Evolutionary conservation across 1,140 invertebrate genomes (phyloP), one percentile per base, ranked within the genome.

Genomic region (Holcopasites calliopsidis): DNA sequence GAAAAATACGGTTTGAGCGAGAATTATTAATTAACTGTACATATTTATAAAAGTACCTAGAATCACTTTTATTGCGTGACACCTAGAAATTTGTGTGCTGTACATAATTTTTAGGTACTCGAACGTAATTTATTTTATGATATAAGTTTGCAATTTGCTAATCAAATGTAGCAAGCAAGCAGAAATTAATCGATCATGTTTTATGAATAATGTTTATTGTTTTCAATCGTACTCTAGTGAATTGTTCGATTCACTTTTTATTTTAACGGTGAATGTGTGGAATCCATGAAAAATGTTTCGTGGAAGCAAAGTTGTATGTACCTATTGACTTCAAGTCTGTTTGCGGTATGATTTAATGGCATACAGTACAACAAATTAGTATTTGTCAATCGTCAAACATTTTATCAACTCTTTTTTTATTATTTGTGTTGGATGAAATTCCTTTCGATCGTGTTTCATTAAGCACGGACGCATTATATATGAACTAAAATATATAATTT

Each of bases 31-130:
- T 74, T 55, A 44, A 74, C 44, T 74, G 61, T 65, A 73, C 1
- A 73, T 73, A 73, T 44, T 73, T 65, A 55, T 21, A 44, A 66
- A 35, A 74, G 62, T 74, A 74, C 50, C 61, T 74, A 66, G 66
- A 66, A 64, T 3, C 49, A 62, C 31, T 55, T 74, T 66, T 57
- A 55, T 64, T 42, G 38, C 21, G 61, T 66, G 23, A n/a, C 13
- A 35, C 18, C 6, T 73, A 54, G 40, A 33, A 66, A 23, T 33
- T 72, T 38, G 23, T 52, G 38, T 33, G n/a, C 8, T 5, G 13
- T 52, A 62, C 33, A 50, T 26, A n/a, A 62, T 44, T 38, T 50
- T 21, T n/a, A n/a, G n/a, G n/a, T n/a, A n/a, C n/a, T n/a, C n/a
- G n/a, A n/a, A n/a, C n/a, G n/a, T n/a, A n/a, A n/a, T n/a, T n/a